Percentiles rank a stretch among this genome's conserved stretches.
Conservation (phyloP, 2,888 invertebrate genomes). For the Allygus modestus region DNA sequence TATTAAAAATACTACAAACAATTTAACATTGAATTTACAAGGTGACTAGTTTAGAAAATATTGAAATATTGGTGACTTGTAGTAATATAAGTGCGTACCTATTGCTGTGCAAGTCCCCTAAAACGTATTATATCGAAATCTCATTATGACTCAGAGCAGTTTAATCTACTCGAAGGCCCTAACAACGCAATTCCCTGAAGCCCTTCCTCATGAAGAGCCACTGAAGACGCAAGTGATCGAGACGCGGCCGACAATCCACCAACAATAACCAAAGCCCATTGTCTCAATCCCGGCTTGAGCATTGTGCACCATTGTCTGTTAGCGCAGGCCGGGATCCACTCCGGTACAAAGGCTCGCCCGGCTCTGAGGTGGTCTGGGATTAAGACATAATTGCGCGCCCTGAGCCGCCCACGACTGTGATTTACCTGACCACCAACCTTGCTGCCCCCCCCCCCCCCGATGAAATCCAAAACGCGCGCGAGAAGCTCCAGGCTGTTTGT, state of each 20-base stretch:
- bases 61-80: no score
- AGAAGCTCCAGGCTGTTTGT: background rate
- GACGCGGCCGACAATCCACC: background rate
- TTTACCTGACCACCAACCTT: slow-evolving; percentile 44
- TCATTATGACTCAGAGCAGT: no score
- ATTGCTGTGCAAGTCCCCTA: no score
- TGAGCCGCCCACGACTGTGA: slow-evolving; percentile 42
- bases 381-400: slow-evolving; percentile 51
- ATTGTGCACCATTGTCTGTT: background rate
- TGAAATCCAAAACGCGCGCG: background rate
- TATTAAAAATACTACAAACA: no score
- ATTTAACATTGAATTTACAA: no score
- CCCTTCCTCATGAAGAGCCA: no score
- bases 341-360: background rate
- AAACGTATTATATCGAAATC: no score
- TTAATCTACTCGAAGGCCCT: no score
- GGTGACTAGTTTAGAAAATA: no score
- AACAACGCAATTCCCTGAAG: no score
- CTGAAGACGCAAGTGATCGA: background rate
- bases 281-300: background rate
- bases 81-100: no score
- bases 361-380: slow-evolving; percentile 54
- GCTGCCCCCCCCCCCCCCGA: background rate
- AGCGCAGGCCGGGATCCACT: background rate
- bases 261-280: background rate